phyloP scores from a whole-genome alignment of 2,113 vertebrate species.

The Thomomys bottae region DNA sequence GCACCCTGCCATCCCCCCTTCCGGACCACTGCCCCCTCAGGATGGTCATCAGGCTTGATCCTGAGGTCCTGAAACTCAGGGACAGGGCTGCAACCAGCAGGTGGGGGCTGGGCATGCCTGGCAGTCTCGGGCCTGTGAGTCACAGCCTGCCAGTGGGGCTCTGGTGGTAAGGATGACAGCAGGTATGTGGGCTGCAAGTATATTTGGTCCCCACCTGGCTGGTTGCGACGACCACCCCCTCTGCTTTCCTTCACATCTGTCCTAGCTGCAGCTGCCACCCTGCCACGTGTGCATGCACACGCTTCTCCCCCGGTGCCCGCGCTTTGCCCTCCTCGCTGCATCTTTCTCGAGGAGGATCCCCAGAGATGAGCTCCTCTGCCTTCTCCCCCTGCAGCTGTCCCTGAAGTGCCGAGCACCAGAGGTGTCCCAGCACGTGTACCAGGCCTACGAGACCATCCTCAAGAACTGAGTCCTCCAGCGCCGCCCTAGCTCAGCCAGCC shows the following conservation, averaged over 20 bases:
- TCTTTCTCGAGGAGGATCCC: not conserved
- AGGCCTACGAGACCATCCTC: conserved; percentile 94
- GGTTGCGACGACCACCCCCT: conserved; percentile 28
- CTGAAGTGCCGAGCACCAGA: conserved; percentile 96
- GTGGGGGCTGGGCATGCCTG: not conserved
- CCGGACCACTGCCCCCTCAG: not conserved
- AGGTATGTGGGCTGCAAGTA: conserved; percentile 72
- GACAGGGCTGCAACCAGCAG: not conserved
- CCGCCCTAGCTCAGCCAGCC: conserved; percentile 41
- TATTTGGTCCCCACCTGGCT: conserved; percentile 28
- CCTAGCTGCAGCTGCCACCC: not conserved
- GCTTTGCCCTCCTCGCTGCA: not conserved
- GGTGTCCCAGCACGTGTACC: conserved; percentile 93
- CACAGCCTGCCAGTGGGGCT: not conserved
- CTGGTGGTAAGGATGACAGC: conserved; percentile 51
- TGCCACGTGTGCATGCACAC: not conserved
- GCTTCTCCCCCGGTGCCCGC: not conserved
- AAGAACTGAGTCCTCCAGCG: conserved; percentile 89
- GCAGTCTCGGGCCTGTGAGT: conserved; percentile 16
- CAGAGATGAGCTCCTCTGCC: not conserved
- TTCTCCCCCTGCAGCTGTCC: conserved; percentile 87
- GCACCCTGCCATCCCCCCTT: not conserved
- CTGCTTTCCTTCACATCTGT: conserved; percentile 60
- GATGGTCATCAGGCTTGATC: not conserved
- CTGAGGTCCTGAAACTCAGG: not conserved